Evolutionary conservation across 2,113 vertebrate genomes (phyloP).

Genomic region (Thymallus thymallus): DNA sequence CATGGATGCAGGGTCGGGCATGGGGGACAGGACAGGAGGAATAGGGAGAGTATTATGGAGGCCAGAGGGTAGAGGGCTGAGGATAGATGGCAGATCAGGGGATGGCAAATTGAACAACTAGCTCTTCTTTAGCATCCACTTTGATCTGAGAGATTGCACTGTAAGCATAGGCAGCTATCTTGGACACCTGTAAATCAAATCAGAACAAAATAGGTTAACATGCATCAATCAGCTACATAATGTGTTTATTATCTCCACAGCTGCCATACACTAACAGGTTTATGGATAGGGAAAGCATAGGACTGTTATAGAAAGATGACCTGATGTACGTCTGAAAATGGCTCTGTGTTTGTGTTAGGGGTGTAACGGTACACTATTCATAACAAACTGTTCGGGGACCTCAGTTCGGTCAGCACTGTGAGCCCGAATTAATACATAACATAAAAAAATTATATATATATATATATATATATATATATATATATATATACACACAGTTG

Average conservation of each 20-base stretch:
- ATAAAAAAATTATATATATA: too few species aligned
- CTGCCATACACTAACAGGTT: too few species aligned
- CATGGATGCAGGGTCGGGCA: constrained; percentile 38
- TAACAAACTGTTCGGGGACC: too few species aligned
- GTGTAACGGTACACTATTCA: too few species aligned
- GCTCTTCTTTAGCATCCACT: constrained; percentile 92
- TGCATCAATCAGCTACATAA: too few species aligned
- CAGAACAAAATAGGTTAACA: neutral
- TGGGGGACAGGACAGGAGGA: constrained; percentile 35
- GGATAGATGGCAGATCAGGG: constrained; percentile 72
- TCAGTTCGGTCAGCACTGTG: too few species aligned
- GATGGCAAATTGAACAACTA: constrained; percentile 96
- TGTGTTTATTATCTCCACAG: too few species aligned
- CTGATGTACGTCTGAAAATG: neutral
- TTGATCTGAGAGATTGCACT: constrained; percentile 97
- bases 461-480: too few species aligned
- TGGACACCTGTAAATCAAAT: constrained; percentile 79
- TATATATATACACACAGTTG: too few species aligned
- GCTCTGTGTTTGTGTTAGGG: neutral
- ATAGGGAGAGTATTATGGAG: constrained; percentile 4
- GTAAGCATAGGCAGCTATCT: constrained; percentile 93
- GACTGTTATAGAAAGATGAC: too few species aligned
- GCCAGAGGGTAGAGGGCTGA: neutral
- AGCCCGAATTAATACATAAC: too few species aligned
- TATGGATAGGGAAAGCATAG: too few species aligned